Evolutionary conservation across 2,888 invertebrate genomes (phyloP).

Genomic region (Latheticus oryzae): DNA sequence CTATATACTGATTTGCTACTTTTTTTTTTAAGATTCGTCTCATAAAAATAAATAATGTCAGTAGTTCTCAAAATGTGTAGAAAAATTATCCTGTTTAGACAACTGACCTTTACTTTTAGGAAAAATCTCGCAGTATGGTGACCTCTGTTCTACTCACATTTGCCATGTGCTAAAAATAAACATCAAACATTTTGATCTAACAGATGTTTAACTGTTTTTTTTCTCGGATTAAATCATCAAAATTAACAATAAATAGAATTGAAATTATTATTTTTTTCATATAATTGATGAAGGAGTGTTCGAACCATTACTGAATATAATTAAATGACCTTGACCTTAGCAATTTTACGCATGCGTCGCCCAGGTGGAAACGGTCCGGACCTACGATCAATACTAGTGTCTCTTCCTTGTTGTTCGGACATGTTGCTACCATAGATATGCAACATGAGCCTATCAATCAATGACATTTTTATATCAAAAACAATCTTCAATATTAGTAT

Average conservation of each 20-base stretch:
- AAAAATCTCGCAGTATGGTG: too few relatives aligned
- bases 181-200: too few relatives aligned
- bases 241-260: too few relatives aligned
- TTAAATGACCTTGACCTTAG: constrained; percentile 47
- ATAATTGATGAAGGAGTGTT: too few relatives aligned
- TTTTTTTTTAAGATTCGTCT: constrained; percentile 17
- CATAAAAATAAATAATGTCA: too few relatives aligned
- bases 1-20: constrained; percentile 18
- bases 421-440: constrained; percentile 22
- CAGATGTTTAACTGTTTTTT: background rate
- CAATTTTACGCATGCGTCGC: constrained; percentile 44
- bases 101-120: too few relatives aligned
- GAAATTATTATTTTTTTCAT: constrained; percentile 2
- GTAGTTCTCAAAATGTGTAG: too few relatives aligned
- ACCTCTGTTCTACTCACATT: too few relatives aligned
- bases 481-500: background rate
- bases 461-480: constrained; percentile 5
- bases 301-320: constrained; percentile 40
- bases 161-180: too few relatives aligned
- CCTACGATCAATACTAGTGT: constrained; percentile 44
- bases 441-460: constrained; percentile 16
- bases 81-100: too few relatives aligned
- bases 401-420: constrained; percentile 40
- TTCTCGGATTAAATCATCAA: background rate
- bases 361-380: constrained; percentile 43